Base-by-base conservation (phyloP, 2,797 vertebrate genomes). In the Trematomus bernacchii region DNA sequence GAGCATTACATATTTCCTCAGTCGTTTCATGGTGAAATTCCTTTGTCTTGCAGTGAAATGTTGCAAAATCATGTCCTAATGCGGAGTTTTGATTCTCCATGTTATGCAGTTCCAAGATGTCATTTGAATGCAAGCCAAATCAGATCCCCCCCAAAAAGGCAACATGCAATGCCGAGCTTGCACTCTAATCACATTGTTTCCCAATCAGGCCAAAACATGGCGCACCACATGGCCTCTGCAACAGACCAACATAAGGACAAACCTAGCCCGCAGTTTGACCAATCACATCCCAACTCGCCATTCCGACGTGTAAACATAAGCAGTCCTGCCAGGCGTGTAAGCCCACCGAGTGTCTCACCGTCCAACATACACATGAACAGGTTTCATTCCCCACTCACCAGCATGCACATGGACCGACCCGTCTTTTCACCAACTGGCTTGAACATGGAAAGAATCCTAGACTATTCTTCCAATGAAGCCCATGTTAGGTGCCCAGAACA, bases 1-100 rank as follows among this genome's bases (percentile, higher is more conserved):
- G 86, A 92, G 69, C 93, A 89, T 76, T 93, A 90, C 59, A 57
- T 84, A 30, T 57, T 92, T 33, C 82, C 91, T 76, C 89, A 73
- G 19, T 62, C 80, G 0, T 71, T 91, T 74, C 90, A 84, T 44
- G 78, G 79, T 54, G 89, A 93, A 71, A 87, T 94, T 61, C 88
- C 90, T 73, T 73, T 86, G 51, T 70, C 85, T 10, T 81, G 79
- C 71, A 18, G 81, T 74, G 81, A 91, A 68, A 73, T 76, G 1
- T 73, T 88, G 54, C 54, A 86, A 61, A 89, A 82, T 83, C 86
- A 87, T 81, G 68, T 88, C n/a, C 87, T 89, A 57, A 73, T 92
- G 46, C 87, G 59, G 8, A 83, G 85, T 48, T 88, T 90, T 82
- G 89, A 92, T 53, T 92, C 92, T 78, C 79, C 88, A 5, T 90